A percentile compares a stretch with the other conserved stretches of the same genome.
phyloP scores from a whole-genome alignment of 2,888 invertebrate species.

The Cerastoderma edule region DNA sequence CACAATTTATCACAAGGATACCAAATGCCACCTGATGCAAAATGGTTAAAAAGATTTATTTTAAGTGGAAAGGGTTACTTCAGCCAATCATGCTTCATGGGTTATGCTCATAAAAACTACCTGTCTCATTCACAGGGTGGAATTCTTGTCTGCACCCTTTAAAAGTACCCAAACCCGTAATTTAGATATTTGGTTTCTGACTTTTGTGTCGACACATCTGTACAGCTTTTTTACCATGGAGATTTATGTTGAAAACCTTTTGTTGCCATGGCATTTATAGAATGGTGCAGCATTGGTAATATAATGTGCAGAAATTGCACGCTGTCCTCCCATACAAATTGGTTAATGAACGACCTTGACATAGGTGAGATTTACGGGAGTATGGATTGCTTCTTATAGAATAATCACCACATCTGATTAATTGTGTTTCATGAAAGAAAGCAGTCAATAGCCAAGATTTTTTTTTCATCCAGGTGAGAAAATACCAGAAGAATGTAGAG shows the following conservation, averaged over 20 bases:
- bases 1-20: no score
- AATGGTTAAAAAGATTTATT: no score
- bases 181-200: constrained; percentile 45
- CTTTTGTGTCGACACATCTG: constrained; percentile 45
- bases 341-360: constrained; percentile 38
- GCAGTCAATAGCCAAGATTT: no score
- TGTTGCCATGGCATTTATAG: constrained; percentile 27
- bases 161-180: constrained; percentile 35
- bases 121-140: constrained; percentile 29
- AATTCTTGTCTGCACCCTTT: constrained; percentile 23
- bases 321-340: constrained; percentile 42
- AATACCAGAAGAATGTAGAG: no score
- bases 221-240: constrained; percentile 27
- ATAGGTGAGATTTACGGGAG: constrained; percentile 39
- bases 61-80: neutral
- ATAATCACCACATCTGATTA: no score
- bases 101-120: constrained; percentile 44
- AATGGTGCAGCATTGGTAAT: constrained; percentile 16
- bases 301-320: constrained; percentile 39
- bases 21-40: no score
- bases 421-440: no score
- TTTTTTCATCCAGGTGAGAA: no score
- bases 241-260: constrained; percentile 42
- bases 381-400: no score
- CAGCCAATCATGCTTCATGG: neutral